Base-by-base conservation (phyloP, 2,113 vertebrate species). In the Etheostoma cragini region DNA sequence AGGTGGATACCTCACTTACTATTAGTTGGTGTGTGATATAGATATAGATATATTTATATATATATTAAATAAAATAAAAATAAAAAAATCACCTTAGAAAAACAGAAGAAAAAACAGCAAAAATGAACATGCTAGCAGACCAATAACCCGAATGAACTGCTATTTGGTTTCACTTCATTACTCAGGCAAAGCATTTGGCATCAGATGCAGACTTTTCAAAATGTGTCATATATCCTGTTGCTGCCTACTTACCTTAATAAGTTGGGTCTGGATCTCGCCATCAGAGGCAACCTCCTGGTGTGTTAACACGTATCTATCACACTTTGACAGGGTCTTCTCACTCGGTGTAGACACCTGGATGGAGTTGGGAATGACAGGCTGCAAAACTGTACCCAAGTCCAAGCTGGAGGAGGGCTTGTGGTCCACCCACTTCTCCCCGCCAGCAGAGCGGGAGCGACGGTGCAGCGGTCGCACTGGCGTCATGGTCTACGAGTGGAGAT, bases 221-320 rank as follows among this genome's bases (percentile, higher is more conserved):
- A 33, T 8, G 1, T 35, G 22, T 49, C 4, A 24, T 17, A 52
- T 38, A 45, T 2, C 22, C 8, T 14, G 6, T 30, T 12, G 53
- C 13, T 52, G 45, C 8, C 1, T 46, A 3, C 52, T 75, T 91
- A 98, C 98, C 97, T 99, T 99, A 64, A 99, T 97, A 4, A 99
- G 95, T 26, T 97, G 96, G 73, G 98, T 99, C 70, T 97, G 95
- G 80, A 99, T 97, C 94, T 99, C 98, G 6, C 98, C 98, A 71
- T 99, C 97, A 0, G 98, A 99, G 47, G 97, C 97, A 38, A 99
- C 87, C 91, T 99, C 97, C 94, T 99, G 98, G 93, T 99, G 98
- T 0, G 98, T 99, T 84, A 99, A 94, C 94, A 98, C 96, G n/a
- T 99, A 99, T 91, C 97, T 96, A 94, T 99, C 97, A 74, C 97